Evolutionary conservation across 30 jellyfish, hydroid and myxozoan species (phyloP), one percentile per base, ranked within the genome.

Genomic region (Morbakka virulenta): DNA sequence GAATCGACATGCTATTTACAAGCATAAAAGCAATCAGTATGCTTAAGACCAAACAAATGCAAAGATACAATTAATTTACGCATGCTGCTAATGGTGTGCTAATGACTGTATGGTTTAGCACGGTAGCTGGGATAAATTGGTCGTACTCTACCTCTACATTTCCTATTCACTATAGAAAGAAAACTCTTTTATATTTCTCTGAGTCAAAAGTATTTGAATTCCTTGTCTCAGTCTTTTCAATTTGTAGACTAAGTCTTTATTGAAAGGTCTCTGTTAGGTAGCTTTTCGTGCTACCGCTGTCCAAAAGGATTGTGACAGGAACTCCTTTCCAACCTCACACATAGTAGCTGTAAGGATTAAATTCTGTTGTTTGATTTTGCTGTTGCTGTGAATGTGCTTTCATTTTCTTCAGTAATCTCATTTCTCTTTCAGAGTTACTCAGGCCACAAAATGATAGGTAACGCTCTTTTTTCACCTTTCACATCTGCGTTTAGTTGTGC

Each of bases 121-220:
- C 77, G 14, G 13, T 2, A 25, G 63, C 57, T 0, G 69, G 81
- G 12, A 32, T 31, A 26, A 13, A n/a, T n/a, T n/a, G n/a, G n/a
- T n/a, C n/a, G n/a, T n/a, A n/a, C n/a, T n/a, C n/a, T n/a, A n/a
- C 75, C 0, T 41, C 64, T 41, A 35, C 73, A 2, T 50, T 70
- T 62, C 64, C 13, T 28, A 63, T 62, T 4, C 27, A 9, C 3
- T 9, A 11, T n/a, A n/a, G 27, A 77, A 73, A 62, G 14, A 26
- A 25, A 21, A 36, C 53, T 32, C 51, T 77, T 1, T n/a, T 28
- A 26, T 47, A 77, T 74, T 77, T 77, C 25, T 62, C 31, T 3
- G 81, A 62, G 11, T 81, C 88, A 77, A 77, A 77, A 3, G 88
- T 77, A 64, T 35, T 64, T 28, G 63, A 27, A 35, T 76, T 76